Evolutionary conservation across 2,888 invertebrate species (phyloP), one percentile per base, ranked within the genome.

Genomic region (Pyrochroa serraticornis): DNA sequence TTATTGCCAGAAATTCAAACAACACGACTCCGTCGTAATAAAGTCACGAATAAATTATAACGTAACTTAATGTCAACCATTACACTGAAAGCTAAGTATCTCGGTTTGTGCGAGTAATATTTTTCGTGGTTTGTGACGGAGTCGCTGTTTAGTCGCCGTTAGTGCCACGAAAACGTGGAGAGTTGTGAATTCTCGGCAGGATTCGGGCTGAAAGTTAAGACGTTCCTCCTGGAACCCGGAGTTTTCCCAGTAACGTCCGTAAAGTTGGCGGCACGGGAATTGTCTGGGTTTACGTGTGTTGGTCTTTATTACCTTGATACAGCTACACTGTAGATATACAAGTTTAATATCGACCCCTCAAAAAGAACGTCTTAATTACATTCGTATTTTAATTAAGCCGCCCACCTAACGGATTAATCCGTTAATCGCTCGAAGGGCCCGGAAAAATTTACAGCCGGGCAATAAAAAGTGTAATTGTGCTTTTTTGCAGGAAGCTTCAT

Each of bases 281-380:
- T 66, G 68, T 66, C 62, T 67, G 59, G 63, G 68, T 66, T 69
- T 67, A 69, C 68, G 67, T 67, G 67, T 67, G 65, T 48, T 60
- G 57, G 52, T 62, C 57, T 64, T 68, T 68, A 68, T 68, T 68
- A 63, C 61, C 38, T 57, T 50, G 46, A 56, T 56, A 63, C 51
- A 49, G 36, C 51, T 44, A 50, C 51, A 44, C 36, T 51, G 14
- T 44, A n/a, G n/a, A n/a, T n/a, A 51, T 51, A 44, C 44, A 51
- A 50, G 22, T 41, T 51, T 51, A 51, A 51, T 51, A 41, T 37
- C 31, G 42, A 22, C 41, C 42, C 12, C 48, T 42, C 32, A 33
- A 42, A 53, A 53, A 54, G 46, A 47, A 30, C 33, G 36, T 54
- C 53, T 54, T 54, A 54, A 54, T 54, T 46, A 47, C 47, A 43